Base-by-base conservation (phyloP, 2,113 vertebrate species). In the Caloenas nicobarica region DNA sequence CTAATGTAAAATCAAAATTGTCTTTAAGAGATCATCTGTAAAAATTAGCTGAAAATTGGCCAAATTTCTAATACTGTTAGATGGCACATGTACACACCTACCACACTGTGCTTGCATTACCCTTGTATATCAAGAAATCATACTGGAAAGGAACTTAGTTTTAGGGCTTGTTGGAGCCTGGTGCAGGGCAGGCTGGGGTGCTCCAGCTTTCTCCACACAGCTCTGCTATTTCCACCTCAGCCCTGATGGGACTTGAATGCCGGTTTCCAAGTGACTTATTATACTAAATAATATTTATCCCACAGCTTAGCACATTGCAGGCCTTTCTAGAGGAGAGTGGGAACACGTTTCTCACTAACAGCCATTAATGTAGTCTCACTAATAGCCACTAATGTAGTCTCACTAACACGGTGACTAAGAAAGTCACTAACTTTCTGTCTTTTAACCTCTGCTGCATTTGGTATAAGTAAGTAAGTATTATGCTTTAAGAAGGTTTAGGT, bases 1-100 rank as follows among this genome's bases (percentile, higher is more conserved):
- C 4, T 19, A 14, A 33, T 5, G 21, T n/a, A 74, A 84, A 60
- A 7, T 1, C 17, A 62, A 89, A 82, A 51, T 51, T 85, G 9
- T 36, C 16, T 50, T 11, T n/a, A 62, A 54, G 23, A 50, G 9
- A 2, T 29, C 13, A 42, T 66, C 36, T 51, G 12, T 36, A 34
- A 38, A 84, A 78, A 28, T 3, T 5, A 70, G 26, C 10, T 86
- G 61, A 53, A 93, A 80, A 68, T 46, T 72, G 28, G 15, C 62
- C 7, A 5, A 28, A 51, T 46, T 83, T 60, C 11, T 68, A 36
- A 58, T 64, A 40, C 18, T 31, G 13, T 22, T n/a, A 22, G 44
- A 14, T 11, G 12, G 21, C 64, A 82, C n/a, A 56, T 0, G 0
- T 60, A 16, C 15, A 21, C 38, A 46, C 7, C 38, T 19, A 9